Evolutionary conservation across 2,888 invertebrate species (phyloP).

Genomic region (Drosophila falleni): DNA sequence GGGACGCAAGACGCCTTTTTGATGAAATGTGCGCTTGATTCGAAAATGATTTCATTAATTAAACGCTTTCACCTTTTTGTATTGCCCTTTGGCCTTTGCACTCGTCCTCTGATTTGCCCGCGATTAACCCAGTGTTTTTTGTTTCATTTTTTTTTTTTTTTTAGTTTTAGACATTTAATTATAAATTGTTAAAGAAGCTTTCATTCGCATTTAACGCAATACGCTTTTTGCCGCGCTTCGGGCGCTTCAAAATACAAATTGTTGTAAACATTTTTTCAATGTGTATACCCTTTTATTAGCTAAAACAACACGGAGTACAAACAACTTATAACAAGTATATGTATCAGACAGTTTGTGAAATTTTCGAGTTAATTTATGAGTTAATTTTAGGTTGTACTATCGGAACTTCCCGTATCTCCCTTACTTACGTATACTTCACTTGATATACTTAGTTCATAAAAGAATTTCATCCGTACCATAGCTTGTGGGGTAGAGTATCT

Average conservation of each 20-base stretch:
- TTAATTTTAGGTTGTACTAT: no score
- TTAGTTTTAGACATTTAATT: slow-evolving; percentile 42
- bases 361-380: no score
- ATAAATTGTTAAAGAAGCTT: slow-evolving; percentile 11
- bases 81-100: background rate
- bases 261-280: slow-evolving; percentile 8
- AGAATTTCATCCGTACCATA: no score
- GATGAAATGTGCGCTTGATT: slow-evolving; percentile 58
- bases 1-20: slow-evolving; percentile 23
- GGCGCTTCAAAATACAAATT: slow-evolving; percentile 4
- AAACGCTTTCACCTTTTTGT: slow-evolving; percentile 26
- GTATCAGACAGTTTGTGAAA: no score
- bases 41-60: slow-evolving; percentile 62
- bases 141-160: background rate
- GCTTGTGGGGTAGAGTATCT: background rate
- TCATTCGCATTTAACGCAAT: slow-evolving; percentile 21
- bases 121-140: background rate
- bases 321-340: background rate
- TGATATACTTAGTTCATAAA: no score
- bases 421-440: no score
- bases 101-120: background rate
- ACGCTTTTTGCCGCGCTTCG: background rate
- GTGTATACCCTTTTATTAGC: background rate
- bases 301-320: background rate
- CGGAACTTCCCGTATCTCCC: no score